Evolutionary conservation across 2,888 invertebrate genomes (phyloP), one percentile per base, ranked within the genome.

Genomic region (Herminia tarsipennalis): DNA sequence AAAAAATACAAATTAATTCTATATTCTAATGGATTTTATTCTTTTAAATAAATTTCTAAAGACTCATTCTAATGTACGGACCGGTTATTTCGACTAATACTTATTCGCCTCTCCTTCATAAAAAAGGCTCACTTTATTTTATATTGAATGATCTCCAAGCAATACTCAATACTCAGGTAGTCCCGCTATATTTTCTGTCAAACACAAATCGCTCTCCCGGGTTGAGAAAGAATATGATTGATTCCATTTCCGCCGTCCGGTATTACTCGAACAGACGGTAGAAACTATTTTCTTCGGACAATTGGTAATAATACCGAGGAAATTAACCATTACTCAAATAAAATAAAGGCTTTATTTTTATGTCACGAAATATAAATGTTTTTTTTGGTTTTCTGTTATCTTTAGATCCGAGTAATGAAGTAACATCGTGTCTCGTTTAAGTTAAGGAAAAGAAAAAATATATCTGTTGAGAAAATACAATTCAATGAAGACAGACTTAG

Each of bases 181-280:
- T 22, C 4, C 1, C 0, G 10, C 10, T 30, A 33, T 24, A 41
- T 37, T 29, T 24, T 28, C 27, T 46, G 18, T 25, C 22, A 29
- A 13, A 27, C 18, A 18, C 17, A 27, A 48, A 24, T 10, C 10
- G 27, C 27, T 33, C 8, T 30, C 29, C 32, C 22, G 36, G 34
- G 41, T 28, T 20, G 29, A 32, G 30, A 44, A 43, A 40, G 18
- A 56, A 42, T 50, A 63, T 70, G 66, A 74, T 76, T 73, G 70
- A 71, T 73, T 72, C 63, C 64, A 54, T 70, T 72, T 67, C 73
- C 68, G 60, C 52, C 56, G 61, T 52, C 49, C 53, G 52, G 47
- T 17, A 52, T 56, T 56, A 54, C 41, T 61, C 28, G 20, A 34
- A 25, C 30, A 35, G 22, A 38, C 20, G 34, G 30, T 46, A 24